A percentile compares a stretch with the other conserved stretches of the same genome.
These are phyloP conservation scores for Spodoptera exigua DNA, from an alignment of 2,888 invertebrate species.

Conservation along the genomic window DNA sequence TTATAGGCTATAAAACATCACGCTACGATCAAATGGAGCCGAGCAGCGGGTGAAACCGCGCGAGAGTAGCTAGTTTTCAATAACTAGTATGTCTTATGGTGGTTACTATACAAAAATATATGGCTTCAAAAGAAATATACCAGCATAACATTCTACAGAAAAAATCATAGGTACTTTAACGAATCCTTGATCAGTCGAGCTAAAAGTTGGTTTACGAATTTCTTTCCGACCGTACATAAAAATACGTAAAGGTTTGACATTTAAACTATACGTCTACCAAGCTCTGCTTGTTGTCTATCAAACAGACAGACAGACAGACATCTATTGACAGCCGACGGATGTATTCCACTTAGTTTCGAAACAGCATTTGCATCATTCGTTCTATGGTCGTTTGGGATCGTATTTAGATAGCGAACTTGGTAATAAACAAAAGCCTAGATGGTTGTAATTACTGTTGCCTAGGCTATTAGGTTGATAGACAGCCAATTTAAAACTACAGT, in stretches of 20 bases:
- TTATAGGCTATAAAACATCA: too few species aligned
- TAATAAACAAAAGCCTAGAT: slow-evolving; percentile 2
- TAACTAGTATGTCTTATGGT: too few species aligned
- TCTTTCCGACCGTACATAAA: not conserved
- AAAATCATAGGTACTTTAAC: too few species aligned
- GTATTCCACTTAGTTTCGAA: slow-evolving; percentile 10
- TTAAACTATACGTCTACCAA: slow-evolving; percentile 19
- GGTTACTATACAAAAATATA: too few species aligned
- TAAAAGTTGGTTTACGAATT: too few species aligned
- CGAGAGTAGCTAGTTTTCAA: too few species aligned
- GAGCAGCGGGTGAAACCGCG: too few species aligned
- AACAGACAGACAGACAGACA: slow-evolving; percentile 25
- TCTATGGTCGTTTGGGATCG: not conserved
- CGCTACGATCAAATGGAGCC: too few species aligned
- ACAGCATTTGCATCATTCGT: slow-evolving; percentile 16
- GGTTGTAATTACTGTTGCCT: not conserved
- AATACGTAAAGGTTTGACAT: slow-evolving; percentile 14
- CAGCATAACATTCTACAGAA: too few species aligned
- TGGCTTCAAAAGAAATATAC: too few species aligned
- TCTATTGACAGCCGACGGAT: slow-evolving; percentile 37
- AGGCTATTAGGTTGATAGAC: not conserved
- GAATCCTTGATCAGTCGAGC: too few species aligned
- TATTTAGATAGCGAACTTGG: too few species aligned
- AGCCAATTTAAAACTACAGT: not conserved
- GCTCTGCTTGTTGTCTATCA: slow-evolving; percentile 25